These are phyloP conservation scores for Apotomis capreana DNA, from an alignment of 2,888 invertebrate genomes.

Conservation along the genomic window DNA sequence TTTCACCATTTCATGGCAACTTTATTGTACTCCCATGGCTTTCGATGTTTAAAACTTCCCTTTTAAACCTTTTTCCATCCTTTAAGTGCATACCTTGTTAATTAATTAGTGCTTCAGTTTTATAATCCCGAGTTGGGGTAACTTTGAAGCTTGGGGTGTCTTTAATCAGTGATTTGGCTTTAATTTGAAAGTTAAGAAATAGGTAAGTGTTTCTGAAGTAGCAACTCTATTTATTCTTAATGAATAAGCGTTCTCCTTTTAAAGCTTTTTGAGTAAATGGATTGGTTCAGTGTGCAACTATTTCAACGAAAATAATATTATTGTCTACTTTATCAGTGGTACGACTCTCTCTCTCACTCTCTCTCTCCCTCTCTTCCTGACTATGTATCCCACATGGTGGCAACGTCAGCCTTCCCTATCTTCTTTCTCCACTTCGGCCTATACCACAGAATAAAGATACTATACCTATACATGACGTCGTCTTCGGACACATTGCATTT, in stretches of 20 bases:
- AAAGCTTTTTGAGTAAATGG: background rate
- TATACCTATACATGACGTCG: too few species aligned
- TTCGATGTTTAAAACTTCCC: conserved; percentile 62
- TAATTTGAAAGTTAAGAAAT: conserved; percentile 42
- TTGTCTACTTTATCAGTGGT: too few species aligned
- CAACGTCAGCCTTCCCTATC: too few species aligned
- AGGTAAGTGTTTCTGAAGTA: conserved; percentile 36
- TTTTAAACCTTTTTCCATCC: conserved; percentile 70
- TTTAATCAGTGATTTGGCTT: conserved; percentile 48
- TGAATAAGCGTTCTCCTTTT: background rate
- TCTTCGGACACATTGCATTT: too few species aligned
- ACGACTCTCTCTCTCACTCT: too few species aligned
- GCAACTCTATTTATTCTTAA: background rate
- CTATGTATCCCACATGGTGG: too few species aligned
- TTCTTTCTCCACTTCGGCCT: too few species aligned
- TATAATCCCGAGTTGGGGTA: conserved; percentile 59
- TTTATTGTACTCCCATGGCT: conserved; percentile 58
- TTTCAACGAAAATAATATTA: too few species aligned
- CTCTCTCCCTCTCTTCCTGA: too few species aligned
- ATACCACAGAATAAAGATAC: too few species aligned
- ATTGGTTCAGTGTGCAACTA: too few species aligned
- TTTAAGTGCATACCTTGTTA: conserved; percentile 74
- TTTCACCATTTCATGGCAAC: conserved; percentile 58
- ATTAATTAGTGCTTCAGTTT: conserved; percentile 69
- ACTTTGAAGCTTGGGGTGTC: conserved; percentile 52